Base-by-base conservation (phyloP, 2,888 invertebrate species). In the Caenorhabditis wallacei region DNA sequence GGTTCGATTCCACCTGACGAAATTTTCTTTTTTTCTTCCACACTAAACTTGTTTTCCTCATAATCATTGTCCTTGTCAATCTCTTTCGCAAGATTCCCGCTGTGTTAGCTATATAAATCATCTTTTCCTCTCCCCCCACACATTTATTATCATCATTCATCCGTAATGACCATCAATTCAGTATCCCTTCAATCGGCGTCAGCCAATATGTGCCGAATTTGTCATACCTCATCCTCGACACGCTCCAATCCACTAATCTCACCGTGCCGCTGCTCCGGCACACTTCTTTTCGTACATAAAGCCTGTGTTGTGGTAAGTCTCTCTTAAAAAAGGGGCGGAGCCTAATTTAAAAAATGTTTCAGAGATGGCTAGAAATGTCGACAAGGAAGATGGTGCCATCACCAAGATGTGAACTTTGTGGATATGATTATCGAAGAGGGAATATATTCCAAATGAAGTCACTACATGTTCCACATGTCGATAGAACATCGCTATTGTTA, bases 321-420 rank as follows among this genome's bases (percentile, higher is more conserved):
- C 43, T n/a, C n/a, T 43, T 5, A 30, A n/a, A n/a, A n/a, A n/a
- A n/a, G n/a, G n/a, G n/a, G n/a, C n/a, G n/a, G n/a, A 30, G 30
- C 30, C 30, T n/a, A n/a, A 30, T 8, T 30, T 30, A 30, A 5
- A 3, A 30, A 3, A 30, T 30, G 8, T 59, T 92, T 24, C 91
- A 94, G 94, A 93, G 92, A 91, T 94, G 94, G 94, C 92, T 94
- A 53, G 93, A 94, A 89, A 92, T 94, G 69, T 93, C 92, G 43
- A 92, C 92, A 30, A 92, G 92, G 57, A 93, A 93, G 84, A 92
- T 93, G 80, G 92, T 93, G 75, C 93, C 93, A 63, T 92, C 93
- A 1, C 93, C 94, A 1, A 91, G 91, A 48, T 94, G 94, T 92
- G 94, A 94, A 90, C 92, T 94, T 10, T 94, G 94, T 89, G 93